Percentiles rank a stretch among this genome's conserved stretches.
These are phyloP conservation scores for Spea bombifrons DNA, from an alignment of 2,113 vertebrate genomes.

Conservation along the genomic window DNA sequence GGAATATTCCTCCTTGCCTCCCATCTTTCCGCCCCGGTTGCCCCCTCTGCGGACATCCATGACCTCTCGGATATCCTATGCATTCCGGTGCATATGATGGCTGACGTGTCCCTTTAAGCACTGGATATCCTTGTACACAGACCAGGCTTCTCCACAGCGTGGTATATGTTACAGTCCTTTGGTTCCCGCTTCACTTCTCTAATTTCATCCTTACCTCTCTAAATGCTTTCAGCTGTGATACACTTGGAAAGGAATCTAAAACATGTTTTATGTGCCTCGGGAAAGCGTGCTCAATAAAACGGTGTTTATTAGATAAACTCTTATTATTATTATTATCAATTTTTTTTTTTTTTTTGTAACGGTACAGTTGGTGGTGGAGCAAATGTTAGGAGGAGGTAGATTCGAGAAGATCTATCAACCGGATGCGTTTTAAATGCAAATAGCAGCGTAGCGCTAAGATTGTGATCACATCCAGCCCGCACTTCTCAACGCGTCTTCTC, in stretches of 20 bases:
- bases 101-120: background rate
- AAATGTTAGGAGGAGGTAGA: slow-evolving; percentile 1
- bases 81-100: too few species aligned
- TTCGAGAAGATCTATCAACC: slow-evolving; percentile 28
- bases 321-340: too few species aligned
- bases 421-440: slow-evolving; percentile 40
- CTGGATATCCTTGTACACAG: background rate
- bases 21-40: too few species aligned
- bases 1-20: too few species aligned
- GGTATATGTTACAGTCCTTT: background rate
- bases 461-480: slow-evolving; percentile 43
- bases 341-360: slow-evolving; percentile 7
- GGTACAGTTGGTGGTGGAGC: background rate
- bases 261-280: slow-evolving; percentile 18
- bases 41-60: too few species aligned
- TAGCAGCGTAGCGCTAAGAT: slow-evolving; percentile 30
- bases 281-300: slow-evolving; percentile 1
- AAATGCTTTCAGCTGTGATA: slow-evolving; percentile 38
- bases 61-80: too few species aligned
- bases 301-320: slow-evolving; percentile 21
- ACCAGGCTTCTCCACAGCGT: slow-evolving; percentile 2
- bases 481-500: slow-evolving; percentile 54
- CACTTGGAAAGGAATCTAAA: slow-evolving; percentile 17
- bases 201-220: slow-evolving; percentile 31
- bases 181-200: slow-evolving; percentile 20